Evolutionary conservation across 1,140 invertebrate genomes (phyloP).

Genomic region (Glomeris maerens): DNA sequence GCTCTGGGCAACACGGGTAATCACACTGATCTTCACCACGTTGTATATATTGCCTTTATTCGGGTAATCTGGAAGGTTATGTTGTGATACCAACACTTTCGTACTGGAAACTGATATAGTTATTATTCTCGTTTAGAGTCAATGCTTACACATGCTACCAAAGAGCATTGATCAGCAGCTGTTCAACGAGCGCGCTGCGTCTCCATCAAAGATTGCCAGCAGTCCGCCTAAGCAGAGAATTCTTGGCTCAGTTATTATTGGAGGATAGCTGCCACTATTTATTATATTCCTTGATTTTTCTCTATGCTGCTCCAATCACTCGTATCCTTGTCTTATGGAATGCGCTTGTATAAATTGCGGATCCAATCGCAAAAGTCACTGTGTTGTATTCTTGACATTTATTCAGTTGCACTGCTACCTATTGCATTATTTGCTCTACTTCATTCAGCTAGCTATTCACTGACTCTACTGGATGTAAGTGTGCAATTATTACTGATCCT

Average conservation of each 20-base stretch:
- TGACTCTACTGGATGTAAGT: slow-evolving; percentile 79
- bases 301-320: slow-evolving; percentile 72
- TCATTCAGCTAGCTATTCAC: slow-evolving; percentile 77
- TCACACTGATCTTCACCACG: slow-evolving; percentile 65
- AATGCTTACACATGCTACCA: slow-evolving; percentile 73
- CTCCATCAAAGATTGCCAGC: slow-evolving; percentile 71
- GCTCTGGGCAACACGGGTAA: slow-evolving; percentile 63
- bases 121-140: slow-evolving; percentile 35
- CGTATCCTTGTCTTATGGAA: slow-evolving; percentile 46
- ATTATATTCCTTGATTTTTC: slow-evolving; percentile 83
- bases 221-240: slow-evolving; percentile 64
- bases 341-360: background rate
- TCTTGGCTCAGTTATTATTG: slow-evolving; percentile 55
- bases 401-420: slow-evolving; percentile 69
- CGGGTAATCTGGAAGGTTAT: slow-evolving; percentile 47
- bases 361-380: background rate
- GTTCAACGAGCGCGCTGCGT: slow-evolving; percentile 79
- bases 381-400: background rate
- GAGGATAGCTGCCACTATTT: slow-evolving; percentile 96
- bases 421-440: slow-evolving; percentile 77
- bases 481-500: slow-evolving; percentile 17
- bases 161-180: slow-evolving; percentile 77
- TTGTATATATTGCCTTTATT: slow-evolving; percentile 75
- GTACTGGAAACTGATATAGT: background rate
- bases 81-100: background rate